phyloP scores from a whole-genome alignment of 2,888 invertebrate genomes.

The Miltochrista miniata region DNA sequence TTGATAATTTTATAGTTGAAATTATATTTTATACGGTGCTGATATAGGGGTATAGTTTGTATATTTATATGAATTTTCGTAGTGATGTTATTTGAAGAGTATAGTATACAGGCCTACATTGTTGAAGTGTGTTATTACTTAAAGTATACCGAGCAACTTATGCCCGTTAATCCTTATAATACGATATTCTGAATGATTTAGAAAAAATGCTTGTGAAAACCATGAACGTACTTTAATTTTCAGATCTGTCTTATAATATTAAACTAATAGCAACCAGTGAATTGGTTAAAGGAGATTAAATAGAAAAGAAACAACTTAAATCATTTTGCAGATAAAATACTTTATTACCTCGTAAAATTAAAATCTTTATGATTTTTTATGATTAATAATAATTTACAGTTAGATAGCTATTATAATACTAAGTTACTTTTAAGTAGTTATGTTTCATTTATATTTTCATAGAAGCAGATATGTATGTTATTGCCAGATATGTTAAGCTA shows the following conservation, averaged over 20 bases:
- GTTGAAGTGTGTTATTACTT: slow-evolving; percentile 7
- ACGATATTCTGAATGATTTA: background rate
- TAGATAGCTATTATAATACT: slow-evolving; percentile 31
- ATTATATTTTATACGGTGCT: no score
- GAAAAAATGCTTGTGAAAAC: background rate
- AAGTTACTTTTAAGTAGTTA: slow-evolving; percentile 40
- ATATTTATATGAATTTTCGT: no score
- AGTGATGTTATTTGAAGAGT: background rate
- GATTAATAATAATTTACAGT: slow-evolving; percentile 31
- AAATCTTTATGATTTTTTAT: slow-evolving; percentile 16
- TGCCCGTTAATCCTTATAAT: background rate
- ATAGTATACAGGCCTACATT: background rate
- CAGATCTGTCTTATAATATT: background rate
- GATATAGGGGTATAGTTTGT: no score
- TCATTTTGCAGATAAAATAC: slow-evolving; percentile 48
- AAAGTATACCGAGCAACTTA: slow-evolving; percentile 3
- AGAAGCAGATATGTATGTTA: slow-evolving; percentile 75
- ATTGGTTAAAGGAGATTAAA: slow-evolving; percentile 20
- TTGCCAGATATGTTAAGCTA: slow-evolving; percentile 55
- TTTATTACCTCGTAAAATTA: slow-evolving; percentile 52
- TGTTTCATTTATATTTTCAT: slow-evolving; percentile 53
- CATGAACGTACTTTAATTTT: background rate
- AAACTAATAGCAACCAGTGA: background rate
- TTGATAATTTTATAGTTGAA: background rate
- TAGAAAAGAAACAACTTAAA: slow-evolving; percentile 48